phyloP scores from a whole-genome alignment of 1,140 invertebrate species.

The Acromyrmex charruanus region DNA sequence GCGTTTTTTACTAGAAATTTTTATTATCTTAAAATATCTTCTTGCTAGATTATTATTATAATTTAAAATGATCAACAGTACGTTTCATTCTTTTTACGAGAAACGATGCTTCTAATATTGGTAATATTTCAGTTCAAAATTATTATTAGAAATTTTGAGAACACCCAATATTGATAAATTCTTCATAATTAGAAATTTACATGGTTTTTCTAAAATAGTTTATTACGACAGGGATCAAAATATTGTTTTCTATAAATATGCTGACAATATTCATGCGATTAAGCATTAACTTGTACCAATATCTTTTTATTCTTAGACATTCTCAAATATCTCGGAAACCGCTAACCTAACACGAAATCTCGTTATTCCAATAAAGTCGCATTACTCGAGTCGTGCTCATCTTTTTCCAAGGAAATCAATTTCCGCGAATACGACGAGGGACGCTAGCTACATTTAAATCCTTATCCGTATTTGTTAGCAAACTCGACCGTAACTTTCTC shows the following conservation, averaged over 20 bases:
- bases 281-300: neutral
- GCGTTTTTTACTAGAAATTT: neutral
- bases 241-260: neutral
- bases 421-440: constrained; percentile 37
- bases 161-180: neutral
- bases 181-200: neutral
- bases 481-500: constrained; percentile 34
- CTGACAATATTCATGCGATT: constrained; percentile 16
- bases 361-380: constrained; percentile 49
- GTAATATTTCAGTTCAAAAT: neutral
- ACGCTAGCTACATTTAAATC: constrained; percentile 36
- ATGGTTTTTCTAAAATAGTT: neutral
- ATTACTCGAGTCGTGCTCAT: constrained; percentile 17
- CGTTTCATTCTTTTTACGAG: neutral
- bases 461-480: constrained; percentile 53
- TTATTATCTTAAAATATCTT: neutral
- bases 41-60: neutral
- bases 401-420: constrained; percentile 53
- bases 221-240: neutral
- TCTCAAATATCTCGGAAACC: constrained; percentile 1
- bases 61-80: neutral
- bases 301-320: constrained; percentile 7
- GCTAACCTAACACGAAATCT: constrained; percentile 27
- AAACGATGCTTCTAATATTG: neutral
- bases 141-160: neutral